Conservation (phyloP, 2,888 invertebrate species). For the Maniola hyperantus region DNA sequence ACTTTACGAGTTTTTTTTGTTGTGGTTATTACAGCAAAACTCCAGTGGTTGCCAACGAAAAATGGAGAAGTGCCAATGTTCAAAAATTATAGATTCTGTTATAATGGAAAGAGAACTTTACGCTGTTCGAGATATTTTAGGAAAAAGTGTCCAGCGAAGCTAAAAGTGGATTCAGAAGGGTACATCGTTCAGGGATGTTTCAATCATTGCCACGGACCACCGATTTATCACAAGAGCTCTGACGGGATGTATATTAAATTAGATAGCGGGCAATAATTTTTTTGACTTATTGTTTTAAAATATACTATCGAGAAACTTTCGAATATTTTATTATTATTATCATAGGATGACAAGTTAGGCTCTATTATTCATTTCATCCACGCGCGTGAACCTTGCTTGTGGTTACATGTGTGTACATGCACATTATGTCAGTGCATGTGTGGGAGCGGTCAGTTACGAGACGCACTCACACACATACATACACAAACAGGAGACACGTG, state of each 20-base stretch:
- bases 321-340: too few species aligned
- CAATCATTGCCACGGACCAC: constrained; percentile 42
- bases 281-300: neutral
- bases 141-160: constrained; percentile 40
- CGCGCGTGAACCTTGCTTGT: too few species aligned
- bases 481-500: too few species aligned
- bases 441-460: too few species aligned
- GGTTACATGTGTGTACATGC: too few species aligned
- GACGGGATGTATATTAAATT: constrained; percentile 31
- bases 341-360: too few species aligned
- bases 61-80: constrained; percentile 26
- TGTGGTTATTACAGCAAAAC: constrained; percentile 5
- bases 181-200: constrained; percentile 28
- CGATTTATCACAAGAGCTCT: constrained; percentile 28
- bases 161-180: constrained; percentile 40
- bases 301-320: too few species aligned
- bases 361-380: too few species aligned
- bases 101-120: constrained; percentile 30
- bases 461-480: too few species aligned
- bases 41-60: constrained; percentile 3
- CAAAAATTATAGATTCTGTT: constrained; percentile 39
- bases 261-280: neutral
- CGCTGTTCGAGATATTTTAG: constrained; percentile 44
- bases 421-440: too few species aligned
- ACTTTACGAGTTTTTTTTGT: neutral